Evolutionary conservation across 2,888 invertebrate species (phyloP).

Genomic region (Gymnoscelis rufifasciata): DNA sequence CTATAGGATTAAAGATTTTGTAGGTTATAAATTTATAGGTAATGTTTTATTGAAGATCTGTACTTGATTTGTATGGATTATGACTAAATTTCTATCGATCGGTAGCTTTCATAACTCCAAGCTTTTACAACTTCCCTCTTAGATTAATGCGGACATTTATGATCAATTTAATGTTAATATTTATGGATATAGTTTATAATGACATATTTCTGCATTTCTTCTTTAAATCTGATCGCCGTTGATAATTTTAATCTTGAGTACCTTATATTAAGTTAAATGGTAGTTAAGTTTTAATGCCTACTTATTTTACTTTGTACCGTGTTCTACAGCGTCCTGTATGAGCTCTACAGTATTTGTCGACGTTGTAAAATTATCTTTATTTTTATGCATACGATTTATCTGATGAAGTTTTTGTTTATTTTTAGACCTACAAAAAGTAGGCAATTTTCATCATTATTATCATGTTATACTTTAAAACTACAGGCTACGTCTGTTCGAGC

Average conservation of each 20-base stretch:
- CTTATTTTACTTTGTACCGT: no score
- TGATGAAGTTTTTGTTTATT: no score
- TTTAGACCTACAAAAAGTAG: no score
- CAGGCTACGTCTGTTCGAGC: no score
- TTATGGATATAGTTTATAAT: conserved; percentile 4
- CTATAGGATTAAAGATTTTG: neutral
- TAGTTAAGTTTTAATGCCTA: no score
- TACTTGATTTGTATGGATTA: conserved; percentile 61
- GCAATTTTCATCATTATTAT: no score
- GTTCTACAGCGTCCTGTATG: no score
- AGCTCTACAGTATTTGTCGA: no score
- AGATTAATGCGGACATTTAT: conserved; percentile 15
- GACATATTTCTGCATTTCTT: neutral
- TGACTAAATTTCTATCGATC: conserved; percentile 28
- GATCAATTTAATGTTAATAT: conserved; percentile 8
- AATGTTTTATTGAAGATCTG: conserved; percentile 53
- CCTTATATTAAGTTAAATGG: no score
- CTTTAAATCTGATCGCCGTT: neutral
- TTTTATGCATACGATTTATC: no score
- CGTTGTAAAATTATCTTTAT: no score
- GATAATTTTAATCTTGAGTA: neutral
- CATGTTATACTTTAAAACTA: no score
- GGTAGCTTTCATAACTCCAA: conserved; percentile 15
- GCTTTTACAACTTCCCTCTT: conserved; percentile 25
- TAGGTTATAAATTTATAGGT: neutral